These are phyloP conservation scores for Ophthalmolycus amberensis DNA, from an alignment of 2,113 vertebrate genomes.

Conservation along the genomic window DNA sequence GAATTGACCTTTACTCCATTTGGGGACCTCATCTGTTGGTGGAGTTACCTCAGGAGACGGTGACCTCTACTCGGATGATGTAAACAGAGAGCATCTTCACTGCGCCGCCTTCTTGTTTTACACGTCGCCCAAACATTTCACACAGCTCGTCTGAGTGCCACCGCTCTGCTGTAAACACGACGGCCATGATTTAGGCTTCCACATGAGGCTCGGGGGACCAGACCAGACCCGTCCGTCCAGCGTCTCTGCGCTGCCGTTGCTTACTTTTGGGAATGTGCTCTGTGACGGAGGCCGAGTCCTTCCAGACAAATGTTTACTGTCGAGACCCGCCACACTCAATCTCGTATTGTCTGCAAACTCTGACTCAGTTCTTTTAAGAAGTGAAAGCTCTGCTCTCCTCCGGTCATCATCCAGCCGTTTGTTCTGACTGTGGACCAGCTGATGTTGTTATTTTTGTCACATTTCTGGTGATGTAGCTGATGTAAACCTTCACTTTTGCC, in stretches of 20 bases:
- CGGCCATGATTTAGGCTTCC: slow-evolving; percentile 27
- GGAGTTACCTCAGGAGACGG: not conserved
- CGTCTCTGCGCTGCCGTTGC: not conserved
- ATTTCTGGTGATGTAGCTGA: slow-evolving; percentile 6
- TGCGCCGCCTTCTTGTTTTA: slow-evolving; percentile 32
- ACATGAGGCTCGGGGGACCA: not conserved
- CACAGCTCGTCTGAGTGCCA: slow-evolving; percentile 35
- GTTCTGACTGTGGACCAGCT: not conserved
- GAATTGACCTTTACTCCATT: slow-evolving; percentile 43
- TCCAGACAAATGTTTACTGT: slow-evolving; percentile 44
- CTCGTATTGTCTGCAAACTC: not conserved
- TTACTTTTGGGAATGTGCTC: slow-evolving; percentile 16
- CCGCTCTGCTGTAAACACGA: slow-evolving; percentile 31
- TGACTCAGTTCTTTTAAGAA: not conserved
- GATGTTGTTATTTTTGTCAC: not conserved
- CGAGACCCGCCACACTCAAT: not conserved
- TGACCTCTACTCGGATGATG: not conserved
- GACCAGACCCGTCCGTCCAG: slow-evolving; percentile 24
- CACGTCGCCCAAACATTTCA: slow-evolving; percentile 60
- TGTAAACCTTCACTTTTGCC: not conserved
- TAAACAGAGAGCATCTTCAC: slow-evolving; percentile 13
- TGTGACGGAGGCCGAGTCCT: slow-evolving; percentile 6
- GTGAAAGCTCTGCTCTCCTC: not conserved
- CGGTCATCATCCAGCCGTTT: not conserved
- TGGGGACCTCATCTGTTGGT: slow-evolving; percentile 26